Percentiles rank a stretch among this genome's conserved stretches.
phyloP scores from a whole-genome alignment of 2,113 vertebrate species.

The Mastomys coucha region DNA sequence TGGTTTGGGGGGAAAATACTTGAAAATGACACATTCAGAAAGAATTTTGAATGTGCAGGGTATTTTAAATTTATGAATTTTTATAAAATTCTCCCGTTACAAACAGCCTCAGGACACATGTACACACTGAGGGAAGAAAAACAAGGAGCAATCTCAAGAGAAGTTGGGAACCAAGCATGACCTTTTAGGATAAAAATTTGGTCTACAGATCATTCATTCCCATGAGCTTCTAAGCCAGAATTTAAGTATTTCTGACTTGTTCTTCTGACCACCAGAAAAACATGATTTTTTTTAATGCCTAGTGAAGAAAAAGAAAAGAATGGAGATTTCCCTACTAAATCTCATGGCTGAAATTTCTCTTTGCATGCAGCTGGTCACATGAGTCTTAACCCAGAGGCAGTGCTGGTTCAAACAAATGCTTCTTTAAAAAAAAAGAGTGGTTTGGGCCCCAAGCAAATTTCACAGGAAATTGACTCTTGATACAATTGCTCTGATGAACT shows the following conservation, averaged over 20 bases:
- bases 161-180: conserved; percentile 60
- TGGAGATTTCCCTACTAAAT: conserved; percentile 50
- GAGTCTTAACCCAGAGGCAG: conserved; percentile 62
- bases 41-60: conserved; percentile 59
- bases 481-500: neutral
- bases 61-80: conserved; percentile 80
- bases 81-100: conserved; percentile 79
- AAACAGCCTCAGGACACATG: conserved; percentile 69
- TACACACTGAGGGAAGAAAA: conserved; percentile 75
- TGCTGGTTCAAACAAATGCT: conserved; percentile 58
- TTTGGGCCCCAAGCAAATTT: conserved; percentile 29
- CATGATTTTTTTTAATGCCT: neutral
- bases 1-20: conserved; percentile 14
- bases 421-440: conserved; percentile 28
- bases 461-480: neutral
- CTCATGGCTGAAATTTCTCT: conserved; percentile 69
- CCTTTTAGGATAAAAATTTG: conserved; percentile 54
- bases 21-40: conserved; percentile 69
- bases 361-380: conserved; percentile 71
- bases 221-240: conserved; percentile 60
- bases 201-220: conserved; percentile 56
- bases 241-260: conserved; percentile 63
- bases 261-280: conserved; percentile 66
- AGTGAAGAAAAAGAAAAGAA: neutral
- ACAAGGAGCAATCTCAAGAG: conserved; percentile 60